A percentile compares a stretch with the other conserved stretches of the same genome.
phyloP scores from a whole-genome alignment of 1,140 invertebrate genomes.

The Oreohelix idahoensis region DNA sequence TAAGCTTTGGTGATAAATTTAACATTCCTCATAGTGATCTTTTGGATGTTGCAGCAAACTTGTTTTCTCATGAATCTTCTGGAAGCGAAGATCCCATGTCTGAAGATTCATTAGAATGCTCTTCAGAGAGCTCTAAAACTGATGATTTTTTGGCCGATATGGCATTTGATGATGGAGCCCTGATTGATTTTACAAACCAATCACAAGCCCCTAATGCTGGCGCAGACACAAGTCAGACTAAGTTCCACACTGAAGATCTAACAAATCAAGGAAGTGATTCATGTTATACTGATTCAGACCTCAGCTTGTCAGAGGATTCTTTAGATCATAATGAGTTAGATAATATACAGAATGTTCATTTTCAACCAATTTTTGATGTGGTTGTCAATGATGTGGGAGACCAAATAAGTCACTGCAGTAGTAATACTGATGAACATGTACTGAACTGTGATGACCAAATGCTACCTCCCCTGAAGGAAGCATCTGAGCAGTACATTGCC shows the following conservation, averaged over 20 bases:
- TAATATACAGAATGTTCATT: background rate
- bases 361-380: no score
- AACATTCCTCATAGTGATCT: background rate
- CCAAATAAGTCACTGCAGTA: no score
- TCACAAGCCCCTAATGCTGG: background rate
- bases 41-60: background rate
- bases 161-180: background rate
- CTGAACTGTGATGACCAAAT: no score
- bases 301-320: slow-evolving; percentile 12
- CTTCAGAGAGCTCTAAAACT: background rate
- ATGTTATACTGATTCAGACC: background rate
- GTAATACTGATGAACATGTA: no score
- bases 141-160: background rate
- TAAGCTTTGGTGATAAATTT: background rate
- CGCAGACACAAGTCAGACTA: no score
- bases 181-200: background rate
- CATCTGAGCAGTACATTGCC: no score
- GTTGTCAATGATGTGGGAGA: no score
- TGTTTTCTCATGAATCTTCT: background rate
- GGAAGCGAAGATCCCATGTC: background rate
- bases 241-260: background rate
- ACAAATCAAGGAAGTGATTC: background rate
- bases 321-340: background rate
- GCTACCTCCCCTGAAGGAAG: no score
- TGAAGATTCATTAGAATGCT: background rate